These are phyloP conservation scores for Sitta europaea DNA, from an alignment of 2,113 vertebrate species.

Conservation along the genomic window DNA sequence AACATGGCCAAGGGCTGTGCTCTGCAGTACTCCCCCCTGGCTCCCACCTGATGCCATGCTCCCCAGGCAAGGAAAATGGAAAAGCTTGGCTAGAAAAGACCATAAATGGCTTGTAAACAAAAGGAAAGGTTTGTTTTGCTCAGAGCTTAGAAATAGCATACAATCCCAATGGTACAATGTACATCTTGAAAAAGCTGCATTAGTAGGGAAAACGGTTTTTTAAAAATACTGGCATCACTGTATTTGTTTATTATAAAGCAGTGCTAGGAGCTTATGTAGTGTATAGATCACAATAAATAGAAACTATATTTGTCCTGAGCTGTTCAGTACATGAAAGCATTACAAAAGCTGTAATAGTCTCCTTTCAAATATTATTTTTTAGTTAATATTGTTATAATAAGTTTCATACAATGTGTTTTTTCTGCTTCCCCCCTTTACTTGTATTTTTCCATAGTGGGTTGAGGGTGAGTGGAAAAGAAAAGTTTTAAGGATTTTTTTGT, in stretches of 20 bases:
- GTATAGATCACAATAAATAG: not conserved
- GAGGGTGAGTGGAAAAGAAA: not conserved
- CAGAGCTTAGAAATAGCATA: not conserved
- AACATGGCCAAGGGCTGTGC: accelerated
- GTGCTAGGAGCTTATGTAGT: not conserved
- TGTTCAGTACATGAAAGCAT: not conserved
- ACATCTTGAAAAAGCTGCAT: not conserved
- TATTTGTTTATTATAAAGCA: not conserved
- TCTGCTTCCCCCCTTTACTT: not conserved
- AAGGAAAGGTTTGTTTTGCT: not conserved
- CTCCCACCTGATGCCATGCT: not conserved
- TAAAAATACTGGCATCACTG: not conserved
- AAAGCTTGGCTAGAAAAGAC: not conserved
- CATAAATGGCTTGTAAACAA: not conserved
- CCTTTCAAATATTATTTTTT: not conserved
- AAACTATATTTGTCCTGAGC: not conserved
- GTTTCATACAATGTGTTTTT: not conserved
- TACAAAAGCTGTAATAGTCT: not conserved
- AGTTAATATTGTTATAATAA: not conserved
- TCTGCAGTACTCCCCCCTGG: not conserved
- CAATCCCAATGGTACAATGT: not conserved
- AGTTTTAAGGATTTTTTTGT: not conserved
- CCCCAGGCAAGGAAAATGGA: not conserved
- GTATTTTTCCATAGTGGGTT: not conserved
- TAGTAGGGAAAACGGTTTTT: accelerated